A percentile compares a stretch with the other conserved stretches of the same genome.
These are phyloP conservation scores for Aurelia coerulea DNA, from an alignment of 30 jellyfish, hydroid and myxozoan species.

Conservation along the genomic window DNA sequence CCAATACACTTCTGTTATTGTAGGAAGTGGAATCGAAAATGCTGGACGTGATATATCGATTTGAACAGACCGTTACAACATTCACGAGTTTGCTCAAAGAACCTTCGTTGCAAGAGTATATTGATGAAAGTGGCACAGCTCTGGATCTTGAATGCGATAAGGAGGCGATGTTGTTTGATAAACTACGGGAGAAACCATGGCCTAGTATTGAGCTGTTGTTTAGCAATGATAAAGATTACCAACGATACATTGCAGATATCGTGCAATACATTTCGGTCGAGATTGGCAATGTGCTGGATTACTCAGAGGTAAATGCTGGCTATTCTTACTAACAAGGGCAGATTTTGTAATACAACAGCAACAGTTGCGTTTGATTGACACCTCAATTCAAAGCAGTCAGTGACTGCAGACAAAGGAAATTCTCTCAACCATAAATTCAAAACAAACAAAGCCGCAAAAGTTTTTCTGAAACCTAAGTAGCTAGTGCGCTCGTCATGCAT, in stretches of 20 bases:
- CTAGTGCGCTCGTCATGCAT: too few species aligned
- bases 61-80: constrained; percentile 50
- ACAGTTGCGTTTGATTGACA: too few species aligned
- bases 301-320: constrained; percentile 25
- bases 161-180: constrained; percentile 26
- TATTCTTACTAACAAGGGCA: too few species aligned
- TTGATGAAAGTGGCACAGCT: constrained; percentile 32
- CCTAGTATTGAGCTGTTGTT: constrained; percentile 67
- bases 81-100: constrained; percentile 59
- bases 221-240: constrained; percentile 67
- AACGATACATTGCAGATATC: constrained; percentile 53
- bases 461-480: too few species aligned
- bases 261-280: constrained; percentile 47
- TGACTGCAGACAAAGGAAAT: too few species aligned
- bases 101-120: constrained; percentile 33
- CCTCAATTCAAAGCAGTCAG: too few species aligned
- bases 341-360: too few species aligned
- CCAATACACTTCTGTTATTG: not conserved
- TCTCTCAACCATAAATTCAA: too few species aligned
- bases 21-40: constrained; percentile 56
- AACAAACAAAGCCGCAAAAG: too few species aligned
- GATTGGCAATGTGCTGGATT: constrained; percentile 36
- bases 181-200: constrained; percentile 50
- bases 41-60: constrained; percentile 50
- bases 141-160: constrained; percentile 42